Conservation (phyloP, 2,888 invertebrate genomes). For the Flexamia atlantica region DNA sequence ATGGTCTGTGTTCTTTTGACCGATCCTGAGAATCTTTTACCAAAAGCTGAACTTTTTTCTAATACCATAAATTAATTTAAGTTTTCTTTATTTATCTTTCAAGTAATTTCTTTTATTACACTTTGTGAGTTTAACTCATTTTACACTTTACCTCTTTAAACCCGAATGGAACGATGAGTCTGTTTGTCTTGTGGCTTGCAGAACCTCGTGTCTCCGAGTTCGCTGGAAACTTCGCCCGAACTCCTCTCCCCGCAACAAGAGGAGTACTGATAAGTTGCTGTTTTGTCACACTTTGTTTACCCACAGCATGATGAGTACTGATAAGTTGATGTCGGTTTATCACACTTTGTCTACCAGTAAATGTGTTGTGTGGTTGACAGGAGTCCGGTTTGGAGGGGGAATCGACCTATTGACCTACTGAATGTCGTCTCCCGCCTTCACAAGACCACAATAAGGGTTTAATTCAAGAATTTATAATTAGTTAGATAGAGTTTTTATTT, state of each 20-base stretch:
- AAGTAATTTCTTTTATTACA: no score
- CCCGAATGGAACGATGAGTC: no score
- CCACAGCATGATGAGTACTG: background rate
- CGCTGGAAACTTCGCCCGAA: background rate
- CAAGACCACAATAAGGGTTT: background rate
- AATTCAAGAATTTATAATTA: constrained; percentile 13
- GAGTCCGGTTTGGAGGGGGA: constrained; percentile 49
- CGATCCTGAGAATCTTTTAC: no score
- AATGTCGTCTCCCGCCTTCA: background rate
- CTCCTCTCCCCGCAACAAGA: background rate
- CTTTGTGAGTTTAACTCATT: no score
- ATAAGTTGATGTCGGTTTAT: background rate
- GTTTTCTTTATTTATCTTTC: no score
- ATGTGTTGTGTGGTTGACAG: constrained; percentile 31
- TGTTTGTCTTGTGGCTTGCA: background rate
- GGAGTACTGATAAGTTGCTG: background rate
- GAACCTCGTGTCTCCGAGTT: background rate
- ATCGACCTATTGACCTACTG: constrained; percentile 42
- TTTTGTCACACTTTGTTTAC: background rate
- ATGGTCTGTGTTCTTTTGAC: no score
- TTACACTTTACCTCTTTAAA: no score
- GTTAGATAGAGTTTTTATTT: constrained; percentile 2
- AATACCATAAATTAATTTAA: no score
- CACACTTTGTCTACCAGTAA: background rate
- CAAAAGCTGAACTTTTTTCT: no score